A percentile compares a stretch with the other conserved stretches of the same genome.
Conservation (phyloP, 2,113 vertebrate genomes). For the Psammodynastes pulverulentus region DNA sequence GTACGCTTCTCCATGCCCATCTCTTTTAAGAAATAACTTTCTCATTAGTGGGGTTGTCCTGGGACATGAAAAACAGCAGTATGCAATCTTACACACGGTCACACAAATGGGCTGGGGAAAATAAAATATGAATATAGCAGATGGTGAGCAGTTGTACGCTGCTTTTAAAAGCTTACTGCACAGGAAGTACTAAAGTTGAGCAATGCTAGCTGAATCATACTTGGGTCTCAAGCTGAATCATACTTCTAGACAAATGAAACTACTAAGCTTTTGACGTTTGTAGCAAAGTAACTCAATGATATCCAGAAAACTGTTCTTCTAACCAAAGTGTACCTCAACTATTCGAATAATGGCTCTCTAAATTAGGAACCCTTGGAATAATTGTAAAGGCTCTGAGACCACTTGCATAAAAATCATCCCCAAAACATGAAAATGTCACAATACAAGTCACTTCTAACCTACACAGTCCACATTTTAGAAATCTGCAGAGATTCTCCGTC, state of each 20-base stretch:
- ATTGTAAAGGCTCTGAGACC: background rate
- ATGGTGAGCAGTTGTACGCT: accelerated
- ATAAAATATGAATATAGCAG: constrained; percentile 19
- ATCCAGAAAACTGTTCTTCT: background rate
- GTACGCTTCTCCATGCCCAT: constrained; percentile 20
- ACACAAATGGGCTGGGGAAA: background rate
- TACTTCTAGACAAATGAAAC: background rate
- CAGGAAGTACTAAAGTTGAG: constrained; percentile 10
- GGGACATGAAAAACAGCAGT: constrained; percentile 16
- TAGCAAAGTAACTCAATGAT: background rate
- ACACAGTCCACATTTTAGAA: background rate
- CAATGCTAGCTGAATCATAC: background rate
- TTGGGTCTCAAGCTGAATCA: background rate
- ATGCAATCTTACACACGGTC: background rate
- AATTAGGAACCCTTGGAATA: background rate
- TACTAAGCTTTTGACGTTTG: background rate
- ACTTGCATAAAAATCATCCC: background rate
- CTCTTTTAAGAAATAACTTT: constrained; percentile 27
- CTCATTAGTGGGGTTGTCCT: constrained; percentile 27
- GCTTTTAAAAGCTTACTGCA: constrained; percentile 27
- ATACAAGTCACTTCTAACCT: background rate
- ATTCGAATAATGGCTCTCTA: background rate
- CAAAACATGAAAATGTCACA: background rate
- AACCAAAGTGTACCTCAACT: background rate
- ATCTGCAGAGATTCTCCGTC: too few relatives aligned